Evolutionary conservation across 2,113 vertebrate genomes (phyloP).

Genomic region (Megaceryle maxima): DNA sequence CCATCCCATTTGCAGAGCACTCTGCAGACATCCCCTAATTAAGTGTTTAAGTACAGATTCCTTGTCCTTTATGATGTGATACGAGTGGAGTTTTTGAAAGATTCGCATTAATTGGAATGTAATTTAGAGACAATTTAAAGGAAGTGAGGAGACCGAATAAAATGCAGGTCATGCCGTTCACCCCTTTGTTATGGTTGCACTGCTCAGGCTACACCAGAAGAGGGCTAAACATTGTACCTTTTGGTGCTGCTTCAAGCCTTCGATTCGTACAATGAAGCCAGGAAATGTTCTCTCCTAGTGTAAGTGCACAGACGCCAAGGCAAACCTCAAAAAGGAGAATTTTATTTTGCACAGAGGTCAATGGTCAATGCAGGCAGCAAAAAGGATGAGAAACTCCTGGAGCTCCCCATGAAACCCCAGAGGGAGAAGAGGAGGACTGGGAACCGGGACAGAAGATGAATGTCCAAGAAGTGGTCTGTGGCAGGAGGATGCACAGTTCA

Average conservation of each 20-base stretch:
- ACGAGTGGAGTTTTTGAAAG: neutral
- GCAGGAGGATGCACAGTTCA: neutral
- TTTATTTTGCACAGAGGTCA: neutral
- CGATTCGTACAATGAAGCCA: neutral
- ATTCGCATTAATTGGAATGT: neutral
- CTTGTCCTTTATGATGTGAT: neutral
- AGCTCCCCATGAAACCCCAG: neutral
- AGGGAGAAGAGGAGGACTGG: neutral
- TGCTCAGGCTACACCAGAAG: neutral
- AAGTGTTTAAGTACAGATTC: constrained; percentile 5
- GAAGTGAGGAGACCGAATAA: neutral
- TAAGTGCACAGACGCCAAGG: neutral
- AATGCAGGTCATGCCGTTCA: neutral
- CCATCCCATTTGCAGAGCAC: neutral
- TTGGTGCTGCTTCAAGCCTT: neutral
- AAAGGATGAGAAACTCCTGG: neutral
- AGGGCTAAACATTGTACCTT: neutral
- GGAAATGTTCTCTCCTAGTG: neutral
- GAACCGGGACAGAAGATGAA: neutral
- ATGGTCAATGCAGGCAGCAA: neutral
- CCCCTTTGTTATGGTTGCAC: constrained; percentile 27
- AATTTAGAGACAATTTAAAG: neutral
- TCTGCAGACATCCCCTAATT: neutral
- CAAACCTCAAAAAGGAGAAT: neutral
- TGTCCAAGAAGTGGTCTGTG: neutral